Evolutionary conservation across 2,113 vertebrate species (phyloP).

Genomic region (Seriola rivoliana): DNA sequence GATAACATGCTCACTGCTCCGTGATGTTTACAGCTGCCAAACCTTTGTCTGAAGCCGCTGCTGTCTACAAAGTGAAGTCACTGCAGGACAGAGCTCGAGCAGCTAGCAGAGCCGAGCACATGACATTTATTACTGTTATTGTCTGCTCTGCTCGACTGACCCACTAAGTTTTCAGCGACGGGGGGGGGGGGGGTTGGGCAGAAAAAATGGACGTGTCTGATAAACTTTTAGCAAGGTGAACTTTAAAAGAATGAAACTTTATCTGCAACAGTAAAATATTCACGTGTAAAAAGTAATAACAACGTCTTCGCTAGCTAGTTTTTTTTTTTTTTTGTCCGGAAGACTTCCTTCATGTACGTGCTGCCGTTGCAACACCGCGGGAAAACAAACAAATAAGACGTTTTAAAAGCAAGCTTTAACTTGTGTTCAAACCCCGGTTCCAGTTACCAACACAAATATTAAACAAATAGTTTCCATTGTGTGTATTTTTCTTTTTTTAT

Average conservation of each 20-base stretch:
- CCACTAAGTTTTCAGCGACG: neutral
- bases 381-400: neutral
- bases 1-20: neutral
- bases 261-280: too few species aligned
- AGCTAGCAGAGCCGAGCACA: constrained; percentile 2
- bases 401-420: too few species aligned
- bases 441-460: neutral
- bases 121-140: constrained; percentile 12
- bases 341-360: too few species aligned
- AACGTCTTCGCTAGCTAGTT: neutral
- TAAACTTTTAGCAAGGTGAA: neutral
- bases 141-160: neutral
- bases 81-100: neutral
- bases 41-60: neutral
- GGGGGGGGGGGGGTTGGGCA: too few species aligned
- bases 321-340: neutral
- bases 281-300: neutral
- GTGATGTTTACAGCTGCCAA: neutral
- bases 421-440: neutral
- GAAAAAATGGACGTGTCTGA: too few species aligned
- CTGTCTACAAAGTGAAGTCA: neutral
- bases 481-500: too few species aligned
- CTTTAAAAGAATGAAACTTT: neutral
- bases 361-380: neutral
- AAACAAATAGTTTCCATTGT: neutral